Conservation (phyloP, 2,888 invertebrate species). For the Sesia bembeciformis region DNA sequence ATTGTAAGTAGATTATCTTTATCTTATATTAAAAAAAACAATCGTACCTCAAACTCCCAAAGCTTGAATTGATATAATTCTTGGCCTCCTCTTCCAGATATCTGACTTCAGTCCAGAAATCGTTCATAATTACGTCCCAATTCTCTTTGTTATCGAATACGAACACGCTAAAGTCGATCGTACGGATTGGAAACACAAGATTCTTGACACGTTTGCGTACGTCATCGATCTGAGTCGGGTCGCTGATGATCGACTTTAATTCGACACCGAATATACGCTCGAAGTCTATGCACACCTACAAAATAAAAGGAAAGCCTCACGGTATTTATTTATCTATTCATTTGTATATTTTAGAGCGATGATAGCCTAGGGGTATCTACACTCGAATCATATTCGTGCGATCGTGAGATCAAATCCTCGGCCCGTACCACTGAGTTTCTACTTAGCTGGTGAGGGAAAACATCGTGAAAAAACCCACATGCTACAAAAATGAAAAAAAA, state of each 20-base stretch:
- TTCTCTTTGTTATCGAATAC: constrained; percentile 84
- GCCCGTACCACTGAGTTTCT: no score
- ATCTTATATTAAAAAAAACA: not conserved
- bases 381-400: no score
- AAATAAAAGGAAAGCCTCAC: not conserved
- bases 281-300: constrained; percentile 86
- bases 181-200: constrained; percentile 82
- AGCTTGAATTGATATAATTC: constrained; percentile 89
- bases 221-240: constrained; percentile 89
- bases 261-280: constrained; percentile 92
- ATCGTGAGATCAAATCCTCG: no score
- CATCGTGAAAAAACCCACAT: no score
- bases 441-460: no score
- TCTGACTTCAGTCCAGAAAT: constrained; percentile 83
- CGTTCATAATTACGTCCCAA: constrained; percentile 88
- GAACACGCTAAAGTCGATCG: constrained; percentile 89
- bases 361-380: no score
- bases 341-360: no score
- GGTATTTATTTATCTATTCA: no score
- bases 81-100: constrained; percentile 87
- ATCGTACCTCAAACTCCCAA: constrained; percentile 79
- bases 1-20: no score
- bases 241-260: constrained; percentile 88
- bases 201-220: constrained; percentile 86
- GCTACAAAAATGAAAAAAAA: no score